phyloP scores from a whole-genome alignment of 2,888 invertebrate genomes.

The Eupithecia abbreviata region DNA sequence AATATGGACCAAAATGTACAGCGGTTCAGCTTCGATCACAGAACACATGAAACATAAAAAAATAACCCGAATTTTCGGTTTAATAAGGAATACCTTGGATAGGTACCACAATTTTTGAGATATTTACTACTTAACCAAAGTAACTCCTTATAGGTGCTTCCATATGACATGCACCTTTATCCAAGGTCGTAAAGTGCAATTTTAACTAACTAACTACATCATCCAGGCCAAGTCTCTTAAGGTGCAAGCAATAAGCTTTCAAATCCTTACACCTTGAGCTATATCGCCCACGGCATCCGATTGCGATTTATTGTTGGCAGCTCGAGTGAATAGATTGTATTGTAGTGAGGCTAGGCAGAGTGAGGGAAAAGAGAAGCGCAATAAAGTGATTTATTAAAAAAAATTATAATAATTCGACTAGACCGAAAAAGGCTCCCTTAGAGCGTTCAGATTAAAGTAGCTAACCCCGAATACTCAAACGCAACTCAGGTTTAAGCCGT shows the following conservation, averaged over 20 bases:
- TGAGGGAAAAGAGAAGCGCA: conserved; percentile 28
- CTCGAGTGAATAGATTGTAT: conserved; percentile 38
- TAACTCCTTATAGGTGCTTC: background rate
- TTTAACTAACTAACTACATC: conserved; percentile 14
- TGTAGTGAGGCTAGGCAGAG: conserved; percentile 24
- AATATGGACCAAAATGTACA: too few species aligned
- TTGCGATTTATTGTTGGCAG: conserved; percentile 56
- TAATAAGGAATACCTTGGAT: too few species aligned
- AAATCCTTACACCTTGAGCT: conserved; percentile 54
- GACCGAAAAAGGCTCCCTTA: background rate
- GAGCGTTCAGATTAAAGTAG: background rate
- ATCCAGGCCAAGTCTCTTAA: conserved; percentile 43
- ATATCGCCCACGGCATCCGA: conserved; percentile 60
- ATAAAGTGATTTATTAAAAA: background rate
- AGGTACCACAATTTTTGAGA: background rate
- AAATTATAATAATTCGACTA: background rate
- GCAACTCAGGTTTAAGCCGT: too few species aligned
- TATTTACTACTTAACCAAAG: background rate
- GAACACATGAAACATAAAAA: too few species aligned
- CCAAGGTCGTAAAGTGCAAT: conserved; percentile 5
- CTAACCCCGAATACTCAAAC: too few species aligned
- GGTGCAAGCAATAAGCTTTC: conserved; percentile 52
- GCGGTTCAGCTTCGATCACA: too few species aligned
- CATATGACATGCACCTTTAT: background rate
- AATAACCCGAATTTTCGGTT: too few species aligned